phyloP scores from a whole-genome alignment of 1,140 invertebrate species.

The Parasteatoda tepidariorum region DNA sequence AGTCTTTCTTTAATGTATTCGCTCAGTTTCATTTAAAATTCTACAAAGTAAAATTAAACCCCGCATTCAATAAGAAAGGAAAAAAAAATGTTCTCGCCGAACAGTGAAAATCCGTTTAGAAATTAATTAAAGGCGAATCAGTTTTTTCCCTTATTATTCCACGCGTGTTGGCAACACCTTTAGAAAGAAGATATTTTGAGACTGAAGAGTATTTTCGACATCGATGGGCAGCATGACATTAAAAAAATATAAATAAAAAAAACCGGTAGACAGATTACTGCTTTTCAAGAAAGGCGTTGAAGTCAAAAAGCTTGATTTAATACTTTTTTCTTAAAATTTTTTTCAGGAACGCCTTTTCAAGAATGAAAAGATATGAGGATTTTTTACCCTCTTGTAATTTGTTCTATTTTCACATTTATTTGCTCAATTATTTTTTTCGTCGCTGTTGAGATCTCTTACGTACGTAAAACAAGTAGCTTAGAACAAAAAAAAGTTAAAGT shows the following conservation, averaged over 20 bases:
- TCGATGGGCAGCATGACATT: neutral
- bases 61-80: neutral
- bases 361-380: no score
- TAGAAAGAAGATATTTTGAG: neutral
- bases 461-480: no score
- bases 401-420: no score
- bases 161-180: neutral
- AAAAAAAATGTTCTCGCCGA: neutral
- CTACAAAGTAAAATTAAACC: neutral
- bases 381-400: no score
- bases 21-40: conserved; percentile 1
- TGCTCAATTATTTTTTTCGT: no score
- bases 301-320: neutral
- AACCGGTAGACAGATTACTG: neutral
- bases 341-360: no score
- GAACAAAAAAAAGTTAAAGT: no score
- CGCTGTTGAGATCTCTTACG: no score
- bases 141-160: neutral
- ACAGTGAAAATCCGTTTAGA: conserved; percentile 19
- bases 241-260: neutral
- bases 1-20: neutral
- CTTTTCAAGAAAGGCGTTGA: no score
- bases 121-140: conserved; percentile 30
- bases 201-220: neutral
- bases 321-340: neutral